Evolutionary conservation across 2,888 invertebrate genomes (phyloP), one percentile per base, ranked within the genome.

Genomic region (Rotaria socialis): DNA sequence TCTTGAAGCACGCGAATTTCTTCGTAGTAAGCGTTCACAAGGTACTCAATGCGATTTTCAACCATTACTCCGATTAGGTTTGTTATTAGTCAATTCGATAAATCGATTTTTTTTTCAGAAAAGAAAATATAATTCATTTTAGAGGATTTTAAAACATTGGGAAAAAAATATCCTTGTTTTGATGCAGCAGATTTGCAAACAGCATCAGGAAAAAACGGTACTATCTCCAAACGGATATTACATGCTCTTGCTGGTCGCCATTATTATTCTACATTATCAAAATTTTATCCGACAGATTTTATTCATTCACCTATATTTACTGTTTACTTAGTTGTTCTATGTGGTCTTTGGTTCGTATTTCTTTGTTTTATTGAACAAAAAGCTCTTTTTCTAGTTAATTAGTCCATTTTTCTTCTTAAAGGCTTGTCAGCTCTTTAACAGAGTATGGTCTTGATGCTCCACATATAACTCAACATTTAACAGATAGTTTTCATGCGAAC

Each of bases 121-220:
- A 16, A 67, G 2, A 43, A 80, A 11, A 47, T 7, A 24, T 47
- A 14, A 50, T 50, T 11, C 50, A 50, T 80, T 80, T 58, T 85
- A 60, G 85, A 86, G 56, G 86, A 86, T 84, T 19, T 86, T 8
- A 85, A 85, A n/a, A 27, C 58, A 14, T 60, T 86, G 24, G 75
- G 85, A 16, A 43, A n/a, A 85, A 86, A 86, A 56, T 86, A 86
- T 86, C 86, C 86, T 1, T 56, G 85, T 85, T 74, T 85, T 56
- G 86, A 86, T 58, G 85, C 85, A 85, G 86, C 75, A 47, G 86
- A 86, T 41, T 60, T 86, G 60, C 86, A 86, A 58, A 56, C 85
- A n/a, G 55, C 52, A 85, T n/a, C 47, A 47, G 19, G 16, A n/a
- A 67, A 67, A 67, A 47, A 80, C 22, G n/a, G 0, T 14, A 80